These are phyloP conservation scores for Danio albolineatus DNA, from an alignment of 2,797 vertebrate species.

Conservation along the genomic window DNA sequence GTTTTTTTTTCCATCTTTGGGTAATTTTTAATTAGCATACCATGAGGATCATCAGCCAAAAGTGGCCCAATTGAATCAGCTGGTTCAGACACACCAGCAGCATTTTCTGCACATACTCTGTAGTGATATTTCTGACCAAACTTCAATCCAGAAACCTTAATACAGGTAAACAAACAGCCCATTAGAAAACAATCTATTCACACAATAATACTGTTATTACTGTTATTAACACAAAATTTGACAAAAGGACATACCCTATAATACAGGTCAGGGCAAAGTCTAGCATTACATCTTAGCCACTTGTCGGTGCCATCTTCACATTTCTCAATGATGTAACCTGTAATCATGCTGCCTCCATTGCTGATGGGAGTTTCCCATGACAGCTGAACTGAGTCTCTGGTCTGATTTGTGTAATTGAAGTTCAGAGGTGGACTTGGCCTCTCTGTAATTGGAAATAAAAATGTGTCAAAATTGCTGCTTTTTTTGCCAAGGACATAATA, in stretches of 20 bases:
- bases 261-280: constrained; percentile 88
- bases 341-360: constrained; percentile 92
- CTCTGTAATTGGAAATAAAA: constrained; percentile 76
- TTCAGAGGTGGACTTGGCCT: constrained; percentile 94
- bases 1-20: not conserved
- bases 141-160: constrained; percentile 91
- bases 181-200: not conserved
- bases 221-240: not conserved
- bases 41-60: constrained; percentile 90
- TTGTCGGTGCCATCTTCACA: constrained; percentile 90
- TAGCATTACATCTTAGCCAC: constrained; percentile 93
- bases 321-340: constrained; percentile 94
- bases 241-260: constrained; percentile 83
- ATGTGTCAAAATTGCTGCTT: not conserved
- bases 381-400: constrained; percentile 87
- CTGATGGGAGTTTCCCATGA: constrained; percentile 92
- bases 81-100: constrained; percentile 93
- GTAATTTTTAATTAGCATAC: constrained; percentile 68
- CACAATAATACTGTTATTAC: not conserved
- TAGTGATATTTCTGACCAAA: constrained; percentile 90
- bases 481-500: not conserved
- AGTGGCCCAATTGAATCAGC: constrained; percentile 90
- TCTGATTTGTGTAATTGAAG: constrained; percentile 87
- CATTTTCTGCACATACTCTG: constrained; percentile 95
- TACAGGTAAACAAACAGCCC: constrained; percentile 32